A percentile compares a stretch with the other conserved stretches of the same genome.
Conservation (phyloP, 1,140 invertebrate genomes). For the Aphis craccivora region DNA sequence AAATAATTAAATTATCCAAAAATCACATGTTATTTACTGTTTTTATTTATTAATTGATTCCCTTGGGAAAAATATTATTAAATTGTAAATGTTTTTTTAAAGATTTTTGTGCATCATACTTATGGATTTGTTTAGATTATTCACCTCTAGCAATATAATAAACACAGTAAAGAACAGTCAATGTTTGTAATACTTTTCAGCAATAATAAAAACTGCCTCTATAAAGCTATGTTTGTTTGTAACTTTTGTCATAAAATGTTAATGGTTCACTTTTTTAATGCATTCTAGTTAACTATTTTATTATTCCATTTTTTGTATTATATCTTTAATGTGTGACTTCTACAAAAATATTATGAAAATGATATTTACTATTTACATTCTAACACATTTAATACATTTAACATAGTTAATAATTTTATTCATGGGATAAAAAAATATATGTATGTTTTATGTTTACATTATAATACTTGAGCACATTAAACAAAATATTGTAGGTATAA, state of each 20-base stretch:
- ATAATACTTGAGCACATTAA: background rate
- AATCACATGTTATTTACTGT: background rate
- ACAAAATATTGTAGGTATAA: background rate
- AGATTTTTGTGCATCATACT: background rate
- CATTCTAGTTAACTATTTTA: background rate
- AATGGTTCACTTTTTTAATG: background rate
- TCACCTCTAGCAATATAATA: background rate
- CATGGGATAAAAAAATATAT: background rate
- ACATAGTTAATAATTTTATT: background rate
- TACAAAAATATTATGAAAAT: background rate
- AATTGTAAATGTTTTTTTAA: background rate
- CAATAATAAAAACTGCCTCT: background rate
- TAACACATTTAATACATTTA: background rate
- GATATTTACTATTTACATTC: background rate
- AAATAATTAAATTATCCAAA: background rate
- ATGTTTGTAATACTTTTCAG: background rate
- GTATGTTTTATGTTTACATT: background rate
- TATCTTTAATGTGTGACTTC: background rate
- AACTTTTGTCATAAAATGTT: constrained; percentile 22
- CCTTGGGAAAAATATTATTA: background rate
- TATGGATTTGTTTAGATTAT: background rate
- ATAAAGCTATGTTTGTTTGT: constrained; percentile 4
- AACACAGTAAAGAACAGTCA: background rate
- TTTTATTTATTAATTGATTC: background rate
- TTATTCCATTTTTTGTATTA: background rate